Evolutionary conservation across 92 coral and sea anemone species (phyloP).

Genomic region (Desmophyllum pertusum): DNA sequence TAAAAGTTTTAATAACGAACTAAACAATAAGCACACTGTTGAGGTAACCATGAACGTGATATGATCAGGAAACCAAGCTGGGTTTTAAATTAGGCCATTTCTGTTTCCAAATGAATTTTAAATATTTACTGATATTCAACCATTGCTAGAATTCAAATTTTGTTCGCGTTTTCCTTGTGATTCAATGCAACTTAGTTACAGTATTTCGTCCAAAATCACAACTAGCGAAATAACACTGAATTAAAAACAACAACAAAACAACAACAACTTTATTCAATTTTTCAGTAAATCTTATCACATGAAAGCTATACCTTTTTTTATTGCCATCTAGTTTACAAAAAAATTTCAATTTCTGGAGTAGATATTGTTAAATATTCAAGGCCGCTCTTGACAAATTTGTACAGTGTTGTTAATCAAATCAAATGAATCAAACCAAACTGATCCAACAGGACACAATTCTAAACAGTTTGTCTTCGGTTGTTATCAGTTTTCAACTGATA

Average conservation of each 20-base stretch:
- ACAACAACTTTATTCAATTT: no score
- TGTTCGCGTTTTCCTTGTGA: neutral
- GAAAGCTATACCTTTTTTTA: neutral
- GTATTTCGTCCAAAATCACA: neutral
- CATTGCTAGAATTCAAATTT: neutral
- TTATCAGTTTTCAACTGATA: no score
- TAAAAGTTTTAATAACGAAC: neutral
- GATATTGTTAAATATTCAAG: neutral
- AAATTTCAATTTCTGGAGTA: neutral
- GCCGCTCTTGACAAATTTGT: neutral
- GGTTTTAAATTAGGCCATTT: neutral
- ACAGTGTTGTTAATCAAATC: neutral
- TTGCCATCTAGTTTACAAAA: neutral
- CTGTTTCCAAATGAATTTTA: neutral
- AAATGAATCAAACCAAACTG: neutral
- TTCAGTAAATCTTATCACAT: no score
- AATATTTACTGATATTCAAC: neutral
- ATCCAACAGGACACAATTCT: neutral
- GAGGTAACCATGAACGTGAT: neutral
- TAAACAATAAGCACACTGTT: neutral
- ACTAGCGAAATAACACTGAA: neutral
- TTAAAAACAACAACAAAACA: no score
- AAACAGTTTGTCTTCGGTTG: neutral
- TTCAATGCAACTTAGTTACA: neutral
- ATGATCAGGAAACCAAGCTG: constrained; percentile 10